Base-by-base conservation (phyloP, 2,888 invertebrate genomes). In the Papilio gigon region DNA sequence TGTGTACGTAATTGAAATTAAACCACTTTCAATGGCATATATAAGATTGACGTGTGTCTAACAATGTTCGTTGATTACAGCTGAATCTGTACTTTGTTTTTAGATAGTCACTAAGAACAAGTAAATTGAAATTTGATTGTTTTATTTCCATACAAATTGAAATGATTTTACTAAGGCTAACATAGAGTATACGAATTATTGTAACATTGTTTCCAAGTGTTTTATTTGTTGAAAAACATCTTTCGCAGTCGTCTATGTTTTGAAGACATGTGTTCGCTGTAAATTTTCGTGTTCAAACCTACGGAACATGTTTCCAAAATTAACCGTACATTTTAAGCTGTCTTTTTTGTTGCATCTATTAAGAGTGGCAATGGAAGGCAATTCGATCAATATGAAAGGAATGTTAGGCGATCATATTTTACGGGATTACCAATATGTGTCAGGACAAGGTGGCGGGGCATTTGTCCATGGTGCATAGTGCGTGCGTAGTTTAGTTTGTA, bases 331-430 rank as follows among this genome's bases (percentile, higher is more conserved):
- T 62, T 70, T 66, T 35, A 56, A 56, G n/a, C 2, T 25, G 30
- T 68, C 30, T 50, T 27, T 68, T 66, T 62, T 47, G 58, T 71
- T 66, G 35, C 53, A 64, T 68, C 59, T 70, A 50, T 65, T 61
- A 53, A 66, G 59, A 61, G 66, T 71, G 72, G 71, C 71, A 73
- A 73, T 69, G 68, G 71, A 20, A 53, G 66, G 69, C 72, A 72
- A 73, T 75, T 72, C 70, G 69, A 73, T 73, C 66, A 70, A 70
- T 69, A 68, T 64, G 59, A 64, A 70, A 67, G 71, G 72, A 71
- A 73, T 71, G 73, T 72, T 71, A 73, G 71, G 72, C 72, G 76
- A 69, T 70, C 76, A 78, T 80, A 78, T 78, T 76, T 81, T 77
- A 78, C 70, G 71, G 79, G 79, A 79, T 79, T 80, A 78, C 76